These are phyloP conservation scores for Sialia sialis DNA, from an alignment of 2,113 vertebrate genomes.

Conservation along the genomic window DNA sequence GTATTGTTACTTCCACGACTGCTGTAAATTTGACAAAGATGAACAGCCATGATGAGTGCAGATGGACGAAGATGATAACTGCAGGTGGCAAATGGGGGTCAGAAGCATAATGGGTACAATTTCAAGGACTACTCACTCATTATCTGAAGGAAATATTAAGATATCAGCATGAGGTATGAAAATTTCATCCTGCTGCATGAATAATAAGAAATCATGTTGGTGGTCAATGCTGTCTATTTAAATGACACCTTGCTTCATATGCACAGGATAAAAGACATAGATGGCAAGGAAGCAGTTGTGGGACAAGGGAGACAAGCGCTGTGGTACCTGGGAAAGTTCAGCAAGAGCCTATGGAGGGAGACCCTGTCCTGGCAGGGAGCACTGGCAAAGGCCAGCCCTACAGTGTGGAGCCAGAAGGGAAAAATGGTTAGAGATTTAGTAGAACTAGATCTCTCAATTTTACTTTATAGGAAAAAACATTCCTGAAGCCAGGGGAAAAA, in stretches of 20 bases:
- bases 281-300: neutral
- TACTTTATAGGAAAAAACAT: neutral
- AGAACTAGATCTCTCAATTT: neutral
- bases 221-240: neutral
- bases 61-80: neutral
- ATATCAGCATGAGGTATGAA: neutral
- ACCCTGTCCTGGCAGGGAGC: neutral
- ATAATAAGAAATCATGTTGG: neutral
- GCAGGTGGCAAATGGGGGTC: neutral
- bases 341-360: neutral
- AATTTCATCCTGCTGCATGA: neutral
- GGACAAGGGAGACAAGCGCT: neutral
- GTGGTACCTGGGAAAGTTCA: neutral
- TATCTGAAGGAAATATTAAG: slow-evolving; percentile 24
- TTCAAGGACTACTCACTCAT: slow-evolving; percentile 13
- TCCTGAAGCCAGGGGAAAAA: neutral
- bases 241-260: neutral
- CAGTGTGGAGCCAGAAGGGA: neutral
- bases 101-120: neutral
- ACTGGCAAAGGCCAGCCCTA: neutral
- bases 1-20: neutral
- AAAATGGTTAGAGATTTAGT: neutral
- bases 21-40: neutral
- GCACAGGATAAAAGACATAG: neutral
- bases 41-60: neutral